Conservation (phyloP, 2,113 vertebrate species). For the Neolamprologus tretocephalus region DNA sequence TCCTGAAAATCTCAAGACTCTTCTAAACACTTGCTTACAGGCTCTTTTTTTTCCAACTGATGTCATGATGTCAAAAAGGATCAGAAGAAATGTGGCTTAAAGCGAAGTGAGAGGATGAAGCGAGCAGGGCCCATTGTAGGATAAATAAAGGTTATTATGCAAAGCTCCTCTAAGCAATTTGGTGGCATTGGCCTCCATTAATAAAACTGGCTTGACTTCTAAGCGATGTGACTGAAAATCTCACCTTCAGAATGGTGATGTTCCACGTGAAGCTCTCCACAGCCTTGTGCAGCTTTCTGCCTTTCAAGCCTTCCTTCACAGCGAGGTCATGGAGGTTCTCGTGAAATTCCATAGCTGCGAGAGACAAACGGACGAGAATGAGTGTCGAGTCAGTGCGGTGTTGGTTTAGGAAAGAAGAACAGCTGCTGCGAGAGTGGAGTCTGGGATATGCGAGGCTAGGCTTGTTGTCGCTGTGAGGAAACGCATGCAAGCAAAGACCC, state of each 20-base stretch:
- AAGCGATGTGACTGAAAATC: neutral
- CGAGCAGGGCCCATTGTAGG: neutral
- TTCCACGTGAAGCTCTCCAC: slow-evolving; percentile 99
- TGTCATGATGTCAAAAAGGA: neutral
- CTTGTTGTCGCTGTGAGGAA: slow-evolving; percentile 6
- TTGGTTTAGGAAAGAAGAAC: neutral
- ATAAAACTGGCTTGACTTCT: neutral
- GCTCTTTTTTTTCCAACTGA: fast-evolving
- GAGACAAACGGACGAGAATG: neutral
- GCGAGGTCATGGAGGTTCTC: slow-evolving; percentile 88
- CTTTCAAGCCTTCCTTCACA: slow-evolving; percentile 90
- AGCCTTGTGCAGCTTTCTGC: slow-evolving; percentile 89
- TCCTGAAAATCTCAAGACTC: neutral
- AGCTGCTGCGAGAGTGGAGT: neutral
- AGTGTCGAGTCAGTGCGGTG: neutral
- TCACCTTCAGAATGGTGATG: slow-evolving; percentile 97
- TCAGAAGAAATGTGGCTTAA: neutral
- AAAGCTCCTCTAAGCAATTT: neutral
- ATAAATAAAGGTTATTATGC: neutral
- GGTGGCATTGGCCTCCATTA: neutral
- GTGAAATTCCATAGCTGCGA: slow-evolving; percentile 92
- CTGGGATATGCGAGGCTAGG: neutral
- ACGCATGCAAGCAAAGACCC: neutral
- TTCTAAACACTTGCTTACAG: neutral
- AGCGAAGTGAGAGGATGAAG: neutral